phyloP scores from a whole-genome alignment of 2,113 vertebrate genomes.

The Macquaria australasica region DNA sequence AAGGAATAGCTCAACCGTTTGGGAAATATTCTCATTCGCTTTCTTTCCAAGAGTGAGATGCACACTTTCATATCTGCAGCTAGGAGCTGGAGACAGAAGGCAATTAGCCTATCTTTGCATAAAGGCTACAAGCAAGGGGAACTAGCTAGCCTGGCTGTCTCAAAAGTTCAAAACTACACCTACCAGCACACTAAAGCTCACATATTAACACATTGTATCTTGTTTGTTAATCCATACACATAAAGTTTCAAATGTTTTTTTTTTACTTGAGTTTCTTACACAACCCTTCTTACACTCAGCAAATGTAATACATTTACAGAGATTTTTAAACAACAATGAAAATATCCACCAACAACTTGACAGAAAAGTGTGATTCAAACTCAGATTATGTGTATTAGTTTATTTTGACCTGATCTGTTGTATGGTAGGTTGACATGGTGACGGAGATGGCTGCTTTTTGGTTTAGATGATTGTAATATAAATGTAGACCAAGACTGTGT shows the following conservation, averaged over 20 bases:
- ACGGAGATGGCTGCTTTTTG: not conserved
- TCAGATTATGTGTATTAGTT: not conserved
- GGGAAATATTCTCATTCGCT: not conserved
- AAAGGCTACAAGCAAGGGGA: not conserved
- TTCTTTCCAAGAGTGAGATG: not conserved
- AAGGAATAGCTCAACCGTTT: not conserved
- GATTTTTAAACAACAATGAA: too few relatives aligned
- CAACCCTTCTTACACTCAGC: too few relatives aligned
- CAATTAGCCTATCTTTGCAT: not conserved
- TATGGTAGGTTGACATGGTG: not conserved
- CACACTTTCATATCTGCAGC: not conserved
- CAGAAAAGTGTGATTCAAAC: too few relatives aligned
- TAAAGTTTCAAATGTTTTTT: too few relatives aligned
- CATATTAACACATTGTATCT: not conserved
- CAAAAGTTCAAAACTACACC: not conserved
- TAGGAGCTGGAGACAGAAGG: not conserved
- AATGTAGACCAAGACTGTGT: not conserved
- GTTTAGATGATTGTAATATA: not conserved
- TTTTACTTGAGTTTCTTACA: too few relatives aligned
- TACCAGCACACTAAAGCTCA: not conserved
- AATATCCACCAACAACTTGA: too few relatives aligned
- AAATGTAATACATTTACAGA: too few relatives aligned
- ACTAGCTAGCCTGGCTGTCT: not conserved
- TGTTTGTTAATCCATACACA: not conserved
- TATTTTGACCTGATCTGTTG: not conserved